Evolutionary conservation across 2,888 invertebrate genomes (phyloP).

Genomic region (Heterodera filipjevi): DNA sequence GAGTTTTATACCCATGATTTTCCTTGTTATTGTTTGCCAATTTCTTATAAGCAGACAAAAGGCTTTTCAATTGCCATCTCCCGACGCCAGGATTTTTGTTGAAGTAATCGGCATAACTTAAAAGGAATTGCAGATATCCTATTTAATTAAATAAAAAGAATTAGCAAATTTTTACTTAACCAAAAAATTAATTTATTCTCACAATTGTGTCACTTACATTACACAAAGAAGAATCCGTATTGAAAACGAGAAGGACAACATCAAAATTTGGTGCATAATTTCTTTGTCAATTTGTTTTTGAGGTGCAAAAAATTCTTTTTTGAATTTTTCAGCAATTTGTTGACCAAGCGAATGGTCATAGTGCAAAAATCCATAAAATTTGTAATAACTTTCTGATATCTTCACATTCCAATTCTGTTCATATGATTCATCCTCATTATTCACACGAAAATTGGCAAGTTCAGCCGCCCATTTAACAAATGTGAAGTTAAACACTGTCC

Average conservation of each 20-base stretch:
- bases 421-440: background rate
- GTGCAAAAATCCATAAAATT: background rate
- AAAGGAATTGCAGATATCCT: too few relatives aligned
- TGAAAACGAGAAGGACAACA: background rate
- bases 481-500: background rate
- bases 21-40: too few relatives aligned
- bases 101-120: too few relatives aligned
- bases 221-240: background rate
- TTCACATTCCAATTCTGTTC: background rate
- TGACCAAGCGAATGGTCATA: background rate
- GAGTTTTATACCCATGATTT: too few relatives aligned
- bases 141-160: too few relatives aligned
- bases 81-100: too few relatives aligned
- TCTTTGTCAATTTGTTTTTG: background rate
- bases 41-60: too few relatives aligned
- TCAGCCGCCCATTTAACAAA: background rate
- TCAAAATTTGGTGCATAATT: background rate
- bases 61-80: too few relatives aligned
- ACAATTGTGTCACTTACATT: background rate
- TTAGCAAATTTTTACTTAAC: too few relatives aligned
- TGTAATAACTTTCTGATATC: too few relatives aligned
- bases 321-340: background rate
- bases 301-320: background rate
- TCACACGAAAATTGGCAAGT: background rate
- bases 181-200: too few relatives aligned